A percentile compares a stretch with the other conserved stretches of the same genome.
These are phyloP conservation scores for Hexactinellida sp. DNA, from an alignment of 37 sponge, comb jelly and placozoan genomes.

Conservation along the genomic window DNA sequence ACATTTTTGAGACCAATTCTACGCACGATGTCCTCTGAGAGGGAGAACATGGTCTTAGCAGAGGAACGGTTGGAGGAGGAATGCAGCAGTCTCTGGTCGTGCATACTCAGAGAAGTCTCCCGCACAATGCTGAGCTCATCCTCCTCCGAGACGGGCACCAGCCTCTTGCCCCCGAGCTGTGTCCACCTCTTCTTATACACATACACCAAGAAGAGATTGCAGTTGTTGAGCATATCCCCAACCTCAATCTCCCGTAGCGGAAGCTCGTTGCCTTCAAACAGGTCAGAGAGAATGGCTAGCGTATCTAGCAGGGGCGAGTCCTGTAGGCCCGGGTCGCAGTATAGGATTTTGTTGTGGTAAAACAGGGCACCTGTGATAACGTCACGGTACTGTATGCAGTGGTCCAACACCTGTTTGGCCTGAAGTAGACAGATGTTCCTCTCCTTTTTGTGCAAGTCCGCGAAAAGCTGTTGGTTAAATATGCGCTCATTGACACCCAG, in stretches of 20 bases:
- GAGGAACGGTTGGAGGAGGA: neutral
- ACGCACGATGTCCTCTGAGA: neutral
- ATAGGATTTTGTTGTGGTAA: neutral
- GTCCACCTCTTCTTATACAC: neutral
- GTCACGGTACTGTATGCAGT: neutral
- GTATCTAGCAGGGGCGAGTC: neutral
- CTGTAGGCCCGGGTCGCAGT: neutral
- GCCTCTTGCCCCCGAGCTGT: neutral
- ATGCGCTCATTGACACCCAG: neutral
- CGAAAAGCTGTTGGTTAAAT: neutral
- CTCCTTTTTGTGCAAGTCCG: neutral
- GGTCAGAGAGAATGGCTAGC: neutral
- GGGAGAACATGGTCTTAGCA: neutral
- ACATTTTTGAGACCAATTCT: neutral
- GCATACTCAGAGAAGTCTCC: neutral
- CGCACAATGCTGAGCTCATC: neutral
- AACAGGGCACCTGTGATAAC: neutral
- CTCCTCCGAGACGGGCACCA: neutral
- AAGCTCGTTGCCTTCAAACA: neutral
- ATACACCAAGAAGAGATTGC: neutral
- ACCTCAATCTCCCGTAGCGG: neutral
- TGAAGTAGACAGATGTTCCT: neutral
- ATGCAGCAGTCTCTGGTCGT: neutral
- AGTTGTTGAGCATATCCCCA: neutral
- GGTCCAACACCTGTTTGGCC: neutral